Evolutionary conservation across 2,888 invertebrate species (phyloP).

Genomic region (Pheosia gnoma): DNA sequence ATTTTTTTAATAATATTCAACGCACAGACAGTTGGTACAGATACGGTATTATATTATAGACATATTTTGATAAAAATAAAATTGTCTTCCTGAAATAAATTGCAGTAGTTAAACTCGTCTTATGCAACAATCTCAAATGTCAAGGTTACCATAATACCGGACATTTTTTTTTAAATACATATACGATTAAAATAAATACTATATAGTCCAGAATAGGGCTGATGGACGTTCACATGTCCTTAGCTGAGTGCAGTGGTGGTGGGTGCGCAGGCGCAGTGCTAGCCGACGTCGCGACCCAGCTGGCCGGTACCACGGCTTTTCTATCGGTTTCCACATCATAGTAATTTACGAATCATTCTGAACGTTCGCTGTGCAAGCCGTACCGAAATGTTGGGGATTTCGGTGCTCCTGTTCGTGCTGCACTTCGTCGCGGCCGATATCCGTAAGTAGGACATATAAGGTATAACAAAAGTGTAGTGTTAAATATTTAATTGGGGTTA

Average conservation of each 20-base stretch:
- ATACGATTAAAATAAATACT: background rate
- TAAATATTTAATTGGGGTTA: too few species aligned
- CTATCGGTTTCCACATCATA: conserved; percentile 43
- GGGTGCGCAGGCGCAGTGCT: conserved; percentile 60
- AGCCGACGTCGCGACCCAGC: conserved; percentile 69
- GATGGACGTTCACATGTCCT: conserved; percentile 59
- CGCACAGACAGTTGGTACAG: too few species aligned
- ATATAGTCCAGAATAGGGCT: conserved; percentile 53
- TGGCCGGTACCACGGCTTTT: conserved; percentile 60
- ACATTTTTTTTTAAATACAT: too few species aligned
- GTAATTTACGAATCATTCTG: conserved; percentile 50
- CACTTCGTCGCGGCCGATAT: conserved; percentile 71
- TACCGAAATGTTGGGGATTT: conserved; percentile 62
- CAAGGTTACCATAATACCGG: too few species aligned
- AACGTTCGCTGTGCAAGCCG: conserved; percentile 58
- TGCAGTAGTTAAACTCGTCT: too few species aligned
- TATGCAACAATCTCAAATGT: too few species aligned
- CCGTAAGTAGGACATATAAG: conserved; percentile 60
- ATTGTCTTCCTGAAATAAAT: too few species aligned
- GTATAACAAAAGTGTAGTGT: too few species aligned
- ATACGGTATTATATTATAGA: too few species aligned
- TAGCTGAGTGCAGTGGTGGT: conserved; percentile 47
- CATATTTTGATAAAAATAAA: too few species aligned
- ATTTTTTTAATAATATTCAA: too few species aligned
- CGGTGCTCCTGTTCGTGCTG: conserved; percentile 63